A percentile compares a stretch with the other conserved stretches of the same genome.
Evolutionary conservation across 2,113 vertebrate species (phyloP).

Genomic region (Trochalopteron elliotii): DNA sequence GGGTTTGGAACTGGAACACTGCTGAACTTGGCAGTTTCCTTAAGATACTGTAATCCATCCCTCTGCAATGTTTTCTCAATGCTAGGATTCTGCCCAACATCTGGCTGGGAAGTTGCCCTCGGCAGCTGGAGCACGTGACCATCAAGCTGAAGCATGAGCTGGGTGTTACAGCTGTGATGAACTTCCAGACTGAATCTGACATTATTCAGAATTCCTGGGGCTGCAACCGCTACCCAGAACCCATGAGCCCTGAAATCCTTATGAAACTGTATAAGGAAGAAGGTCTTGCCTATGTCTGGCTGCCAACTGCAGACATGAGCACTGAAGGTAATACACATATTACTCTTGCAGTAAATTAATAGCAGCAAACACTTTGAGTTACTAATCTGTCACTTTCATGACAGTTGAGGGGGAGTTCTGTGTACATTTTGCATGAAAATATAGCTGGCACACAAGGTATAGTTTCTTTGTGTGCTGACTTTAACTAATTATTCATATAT

Average conservation of each 20-base stretch:
- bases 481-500: not conserved
- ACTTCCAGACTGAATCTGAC: slow-evolving; percentile 95
- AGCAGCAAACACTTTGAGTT: not conserved
- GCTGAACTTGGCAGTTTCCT: not conserved
- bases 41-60: not conserved
- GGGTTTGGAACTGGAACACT: not conserved
- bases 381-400: not conserved
- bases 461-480: not conserved
- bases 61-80: not conserved
- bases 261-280: slow-evolving; percentile 87
- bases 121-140: slow-evolving; percentile 90
- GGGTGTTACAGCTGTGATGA: slow-evolving; percentile 92
- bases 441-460: not conserved
- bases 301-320: slow-evolving; percentile 97
- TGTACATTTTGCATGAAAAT: not conserved
- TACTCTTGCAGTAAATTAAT: not conserved
- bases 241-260: slow-evolving; percentile 88
- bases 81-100: slow-evolving; percentile 90
- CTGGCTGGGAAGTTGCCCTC: slow-evolving; percentile 96
- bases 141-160: slow-evolving; percentile 92
- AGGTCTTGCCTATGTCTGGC: slow-evolving; percentile 90
- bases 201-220: slow-evolving; percentile 89
- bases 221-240: slow-evolving; percentile 83
- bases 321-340: slow-evolving; percentile 83
- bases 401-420: not conserved